These are phyloP conservation scores for Argentina silus DNA, from an alignment of 2,797 vertebrate genomes.

Conservation along the genomic window DNA sequence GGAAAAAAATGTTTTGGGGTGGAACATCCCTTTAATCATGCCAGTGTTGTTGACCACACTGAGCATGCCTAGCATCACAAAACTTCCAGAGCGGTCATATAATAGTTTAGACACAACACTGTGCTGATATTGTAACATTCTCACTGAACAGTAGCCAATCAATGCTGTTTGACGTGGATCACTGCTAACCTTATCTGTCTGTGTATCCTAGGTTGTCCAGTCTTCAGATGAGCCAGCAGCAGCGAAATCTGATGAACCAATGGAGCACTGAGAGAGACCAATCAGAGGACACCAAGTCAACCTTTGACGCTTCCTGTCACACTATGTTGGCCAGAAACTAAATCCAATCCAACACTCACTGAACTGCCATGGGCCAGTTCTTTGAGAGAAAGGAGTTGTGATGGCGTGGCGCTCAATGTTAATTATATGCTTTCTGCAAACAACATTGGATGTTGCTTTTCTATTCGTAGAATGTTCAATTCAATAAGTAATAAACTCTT, in stretches of 20 bases:
- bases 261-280: slow-evolving; percentile 86
- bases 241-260: slow-evolving; percentile 88
- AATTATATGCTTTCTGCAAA: slow-evolving; percentile 51
- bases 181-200: slow-evolving; percentile 11
- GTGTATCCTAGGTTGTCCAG: slow-evolving; percentile 74
- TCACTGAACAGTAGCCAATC: neutral
- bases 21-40: no score
- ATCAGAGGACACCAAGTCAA: neutral
- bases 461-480: slow-evolving; percentile 59
- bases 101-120: neutral
- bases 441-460: slow-evolving; percentile 69
- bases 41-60: slow-evolving; percentile 1
- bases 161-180: slow-evolving; percentile 6
- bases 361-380: slow-evolving; percentile 23
- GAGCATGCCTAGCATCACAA: neutral
- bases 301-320: slow-evolving; percentile 30
- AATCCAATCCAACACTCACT: slow-evolving; percentile 39
- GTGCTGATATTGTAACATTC: neutral
- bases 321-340: neutral
- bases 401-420: slow-evolving; percentile 59
- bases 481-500: slow-evolving; percentile 63
- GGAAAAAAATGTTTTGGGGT: no score
- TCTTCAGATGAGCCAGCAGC: slow-evolving; percentile 83
- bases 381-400: slow-evolving; percentile 23
- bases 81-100: neutral